A percentile compares a stretch with the other conserved stretches of the same genome.
Conservation (phyloP, 2,113 vertebrate genomes). For the Coptodon rendalli region DNA sequence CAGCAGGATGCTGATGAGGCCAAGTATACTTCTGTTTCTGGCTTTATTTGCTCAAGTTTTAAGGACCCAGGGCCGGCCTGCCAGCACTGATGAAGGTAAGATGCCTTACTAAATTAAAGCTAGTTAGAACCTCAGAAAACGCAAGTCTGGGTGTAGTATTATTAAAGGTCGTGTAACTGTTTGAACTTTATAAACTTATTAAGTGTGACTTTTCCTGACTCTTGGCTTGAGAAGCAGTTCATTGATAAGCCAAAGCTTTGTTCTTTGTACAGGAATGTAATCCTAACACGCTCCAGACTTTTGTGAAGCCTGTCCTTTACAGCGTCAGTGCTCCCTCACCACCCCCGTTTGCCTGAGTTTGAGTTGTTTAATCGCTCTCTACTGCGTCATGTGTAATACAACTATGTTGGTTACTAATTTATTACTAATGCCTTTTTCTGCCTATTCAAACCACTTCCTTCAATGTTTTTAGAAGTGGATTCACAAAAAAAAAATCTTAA, state of each 20-base stretch:
- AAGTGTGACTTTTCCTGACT: constrained; percentile 25
- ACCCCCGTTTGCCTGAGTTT: constrained; percentile 15
- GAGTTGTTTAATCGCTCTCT: constrained; percentile 20
- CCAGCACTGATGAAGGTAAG: constrained; percentile 69
- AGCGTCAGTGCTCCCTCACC: neutral
- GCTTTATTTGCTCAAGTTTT: constrained; percentile 57
- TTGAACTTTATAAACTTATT: neutral
- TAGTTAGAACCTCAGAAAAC: neutral
- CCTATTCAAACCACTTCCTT: neutral
- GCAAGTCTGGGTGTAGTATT: neutral
- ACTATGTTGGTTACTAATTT: neutral
- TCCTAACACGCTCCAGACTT: constrained; percentile 42
- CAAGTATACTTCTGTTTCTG: constrained; percentile 65
- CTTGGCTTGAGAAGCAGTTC: constrained; percentile 4
- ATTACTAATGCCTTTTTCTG: neutral
- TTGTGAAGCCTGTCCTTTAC: constrained; percentile 36
- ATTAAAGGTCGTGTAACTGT: neutral
- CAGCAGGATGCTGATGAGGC: constrained; percentile 69
- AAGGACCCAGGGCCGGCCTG: constrained; percentile 53
- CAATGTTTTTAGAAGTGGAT: neutral
- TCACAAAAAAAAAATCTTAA: neutral
- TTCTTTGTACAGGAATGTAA: constrained; percentile 50
- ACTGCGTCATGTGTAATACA: neutral
- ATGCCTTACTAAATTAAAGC: neutral
- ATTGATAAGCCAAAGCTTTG: constrained; percentile 54